Base-by-base conservation (phyloP, 2,888 invertebrate species). In the Sericinus montela region DNA sequence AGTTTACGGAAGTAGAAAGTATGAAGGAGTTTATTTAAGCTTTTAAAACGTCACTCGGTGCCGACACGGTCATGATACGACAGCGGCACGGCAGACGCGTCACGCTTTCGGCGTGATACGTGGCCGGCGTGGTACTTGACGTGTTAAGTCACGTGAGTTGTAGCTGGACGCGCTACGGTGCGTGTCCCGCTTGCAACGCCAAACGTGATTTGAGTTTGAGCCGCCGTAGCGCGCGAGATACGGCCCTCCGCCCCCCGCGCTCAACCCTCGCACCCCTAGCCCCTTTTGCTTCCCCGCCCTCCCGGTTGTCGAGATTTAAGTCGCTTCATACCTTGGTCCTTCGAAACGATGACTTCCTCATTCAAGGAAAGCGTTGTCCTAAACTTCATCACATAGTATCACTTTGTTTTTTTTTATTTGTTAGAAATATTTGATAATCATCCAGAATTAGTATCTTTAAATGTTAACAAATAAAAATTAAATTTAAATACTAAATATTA, bases 171-270 rank as follows among this genome's bases (percentile, higher is more conserved):
- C 57, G 63, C 65, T 70, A 28, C 65, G 71, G 38, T 74, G 75
- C 80, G 81, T 72, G 69, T 68, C 73, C 69, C 72, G 76, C 65
- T 65, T 62, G 68, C 67, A 72, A 69, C 67, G 78, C 79, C 81
- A 72, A 81, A 74, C 73, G 80, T 69, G 80, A 80, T 83, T 81
- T 76, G 66, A 76, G 76, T 62, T n/a, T n/a, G n/a, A n/a, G n/a
- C 29, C 54, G 53, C 38, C 50, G 52, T 46, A 46, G 50, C 60
- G 73, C 45, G 45, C 60, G 72, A 72, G 74, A 72, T 68, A 62
- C 69, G 66, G 66, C 70, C 75, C 70, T 70, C 69, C 58, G 59
- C 69, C 69, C 68, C n/a, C 70, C 72, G 72, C 65, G 67, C 67
- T 65, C 66, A 69, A 66, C 62, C 59, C 62, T 58, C 67, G 66